Conservation (phyloP, 30 jellyfish, hydroid and myxozoan genomes). For the Cassiopea xamachana region DNA sequence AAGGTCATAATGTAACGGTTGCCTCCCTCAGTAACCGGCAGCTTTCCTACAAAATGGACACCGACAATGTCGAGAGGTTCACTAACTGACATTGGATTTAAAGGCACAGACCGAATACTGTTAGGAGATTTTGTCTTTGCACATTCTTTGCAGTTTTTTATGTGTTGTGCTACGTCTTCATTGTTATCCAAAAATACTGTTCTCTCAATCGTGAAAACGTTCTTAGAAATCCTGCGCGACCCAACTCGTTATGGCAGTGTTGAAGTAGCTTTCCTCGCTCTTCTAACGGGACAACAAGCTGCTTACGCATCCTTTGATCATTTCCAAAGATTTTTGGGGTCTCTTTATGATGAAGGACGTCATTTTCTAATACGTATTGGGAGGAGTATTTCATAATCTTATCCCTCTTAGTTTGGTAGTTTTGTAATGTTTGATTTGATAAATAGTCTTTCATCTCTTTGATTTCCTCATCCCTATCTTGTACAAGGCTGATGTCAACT, state of each 20-base stretch:
- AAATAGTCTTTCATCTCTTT: conserved; percentile 10
- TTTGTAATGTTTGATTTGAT: background rate
- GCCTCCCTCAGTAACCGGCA: conserved; percentile 45
- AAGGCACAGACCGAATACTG: background rate
- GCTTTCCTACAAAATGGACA: conserved; percentile 64
- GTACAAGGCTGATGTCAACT: background rate
- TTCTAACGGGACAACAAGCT: conserved; percentile 35
- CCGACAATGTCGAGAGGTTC: conserved; percentile 46
- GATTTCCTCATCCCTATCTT: background rate
- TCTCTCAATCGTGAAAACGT: background rate
- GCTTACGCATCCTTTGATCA: background rate
- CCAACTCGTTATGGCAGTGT: background rate
- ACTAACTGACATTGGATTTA: conserved; percentile 1
- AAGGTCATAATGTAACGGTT: conserved; percentile 26
- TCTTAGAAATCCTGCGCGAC: background rate
- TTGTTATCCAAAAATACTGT: conserved; percentile 3
- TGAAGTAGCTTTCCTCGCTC: conserved; percentile 15
- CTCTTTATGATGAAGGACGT: conserved; percentile 16
- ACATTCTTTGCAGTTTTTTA: conserved; percentile 11
- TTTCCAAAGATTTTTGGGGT: background rate
- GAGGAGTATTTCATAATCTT: background rate
- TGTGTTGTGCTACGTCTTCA: conserved; percentile 19
- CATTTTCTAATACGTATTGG: conserved; percentile 1
- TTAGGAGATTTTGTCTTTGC: conserved; percentile 26
- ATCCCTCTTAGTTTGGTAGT: background rate